phyloP scores from a whole-genome alignment of 2,888 invertebrate species.

The Phyto melanocephala region DNA sequence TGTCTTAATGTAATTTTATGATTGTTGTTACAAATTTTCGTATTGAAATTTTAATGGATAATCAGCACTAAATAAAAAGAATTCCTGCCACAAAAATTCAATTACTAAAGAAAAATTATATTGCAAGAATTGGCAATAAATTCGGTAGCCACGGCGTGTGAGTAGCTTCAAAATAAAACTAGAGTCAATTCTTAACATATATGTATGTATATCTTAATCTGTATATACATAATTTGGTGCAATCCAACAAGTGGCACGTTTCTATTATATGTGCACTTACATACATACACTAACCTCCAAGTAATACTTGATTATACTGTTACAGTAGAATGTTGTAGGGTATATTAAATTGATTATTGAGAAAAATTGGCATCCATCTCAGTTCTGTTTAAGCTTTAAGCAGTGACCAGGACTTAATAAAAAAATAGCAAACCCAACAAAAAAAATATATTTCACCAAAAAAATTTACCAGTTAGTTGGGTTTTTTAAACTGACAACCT shows the following conservation, averaged over 20 bases:
- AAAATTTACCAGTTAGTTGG: slow-evolving; percentile 52
- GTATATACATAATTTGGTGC: no score
- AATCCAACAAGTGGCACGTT: background rate
- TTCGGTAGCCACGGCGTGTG: no score
- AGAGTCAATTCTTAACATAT: no score
- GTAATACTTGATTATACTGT: background rate
- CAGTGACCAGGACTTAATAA: slow-evolving; percentile 33
- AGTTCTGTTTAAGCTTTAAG: slow-evolving; percentile 39
- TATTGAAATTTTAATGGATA: no score
- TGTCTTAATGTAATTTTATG: no score
- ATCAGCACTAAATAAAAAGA: no score
- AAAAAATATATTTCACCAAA: slow-evolving; percentile 42
- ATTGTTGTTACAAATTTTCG: no score
- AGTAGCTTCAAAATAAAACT: no score
- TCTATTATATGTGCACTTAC: background rate
- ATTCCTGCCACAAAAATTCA: no score
- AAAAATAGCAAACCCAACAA: slow-evolving; percentile 2
- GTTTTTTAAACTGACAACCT: slow-evolving; percentile 27
- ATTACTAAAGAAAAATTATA: no score
- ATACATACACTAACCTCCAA: slow-evolving; percentile 3
- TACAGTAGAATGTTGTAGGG: slow-evolving; percentile 1
- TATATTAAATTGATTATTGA: slow-evolving; percentile 1
- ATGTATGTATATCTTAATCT: no score
- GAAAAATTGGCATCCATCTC: slow-evolving; percentile 45
- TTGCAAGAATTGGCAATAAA: no score